Base-by-base conservation (phyloP, 2,113 vertebrate genomes). In the Eptatretus burgeri region DNA sequence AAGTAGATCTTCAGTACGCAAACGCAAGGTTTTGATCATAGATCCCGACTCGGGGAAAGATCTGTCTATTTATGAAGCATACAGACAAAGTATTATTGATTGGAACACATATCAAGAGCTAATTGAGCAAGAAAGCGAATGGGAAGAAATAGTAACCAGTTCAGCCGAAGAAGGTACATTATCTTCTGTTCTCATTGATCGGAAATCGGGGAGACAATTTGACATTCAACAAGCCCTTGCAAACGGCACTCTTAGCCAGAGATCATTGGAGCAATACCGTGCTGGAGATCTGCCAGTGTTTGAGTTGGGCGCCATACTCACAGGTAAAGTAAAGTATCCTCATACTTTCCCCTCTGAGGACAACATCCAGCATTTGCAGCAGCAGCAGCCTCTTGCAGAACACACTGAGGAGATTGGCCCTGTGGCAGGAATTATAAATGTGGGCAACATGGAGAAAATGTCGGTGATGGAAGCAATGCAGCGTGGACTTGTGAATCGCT, bases 81-180 rank as follows among this genome's bases (percentile, higher is more conserved):
- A 80, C n/a, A 77, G 77, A 4, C 71, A 77, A 0, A 84, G 89
- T 16, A 75, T 98, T 69, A 96, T 98, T 3, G 83, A 98, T 65
- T 91, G 85, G 87, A 85, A 81, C 70, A 84, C 95, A 77, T 94
- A 83, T 13, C 82, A 87, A 70, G 93, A 89, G 69, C 78, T 98
- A 67, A 80, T 85, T 68, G 82, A 78, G 66, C 91, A 98, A 69
- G 91, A 98, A 70, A 94, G 91, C 1, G 88, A 98, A 73, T 98
- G 91, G 91, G 89, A 98, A 70, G 91, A 98, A 74, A 87, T 86
- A 70, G 75, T 83, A 0, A 75, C 94, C 51, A 96, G 88, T 68
- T 83, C 84, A 49, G 86, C 87, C 27, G 27, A 41, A 13, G 79
- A 65, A 0, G 85, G 87, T 12, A 60, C n/a, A 11, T 85, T 85